Evolutionary conservation across 2,888 invertebrate genomes (phyloP), one percentile per base, ranked within the genome.

Genomic region (Ormyrus nitidulus): DNA sequence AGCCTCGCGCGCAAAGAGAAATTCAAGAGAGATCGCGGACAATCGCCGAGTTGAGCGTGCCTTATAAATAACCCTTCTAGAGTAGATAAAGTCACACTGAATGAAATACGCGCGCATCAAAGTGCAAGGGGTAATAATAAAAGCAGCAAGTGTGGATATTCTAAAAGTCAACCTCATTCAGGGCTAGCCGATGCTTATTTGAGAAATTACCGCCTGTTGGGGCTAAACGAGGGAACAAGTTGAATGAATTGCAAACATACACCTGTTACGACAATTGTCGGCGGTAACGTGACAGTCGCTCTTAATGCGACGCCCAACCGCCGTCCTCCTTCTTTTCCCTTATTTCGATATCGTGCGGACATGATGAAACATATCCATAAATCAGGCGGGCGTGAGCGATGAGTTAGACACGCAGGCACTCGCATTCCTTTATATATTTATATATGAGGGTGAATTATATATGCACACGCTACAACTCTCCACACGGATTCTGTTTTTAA

Each of bases 351-450:
- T 64, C 59, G 54, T 48, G 53, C 19, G 2, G 51, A 58, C 56
- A 44, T 62, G 70, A 77, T 34, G 80, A 80, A 72, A 77, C 68
- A 56, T 62, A 19, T 77, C 48, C 69, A 70, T 77, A 80, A 80
- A 77, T 77, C 64, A 74, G 53, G 9, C n/a, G 54, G 44, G 51
- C 34, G 19, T 80, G 80, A 74, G 64, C n/a, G 76, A 77, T 77
- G 73, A 70, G 69, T 77, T 80, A 54, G 61, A 77, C 59, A 59
- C 73, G 34, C 53, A 7, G 7, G n/a, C 68, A 49, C 62, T 13
- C 13, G 19, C 34, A 7, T 13, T 9, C 19, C 34, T 51, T 51
- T 13, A 11, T 44, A 58, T 44, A 48, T 65, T 51, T 70, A 34
- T 75, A 61, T 61, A 77, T 11, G 19, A 19, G 19, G 19, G 19